A percentile compares a stretch with the other conserved stretches of the same genome.
Evolutionary conservation across 2,113 vertebrate genomes (phyloP).

Genomic region (Anas platyrhynchos): DNA sequence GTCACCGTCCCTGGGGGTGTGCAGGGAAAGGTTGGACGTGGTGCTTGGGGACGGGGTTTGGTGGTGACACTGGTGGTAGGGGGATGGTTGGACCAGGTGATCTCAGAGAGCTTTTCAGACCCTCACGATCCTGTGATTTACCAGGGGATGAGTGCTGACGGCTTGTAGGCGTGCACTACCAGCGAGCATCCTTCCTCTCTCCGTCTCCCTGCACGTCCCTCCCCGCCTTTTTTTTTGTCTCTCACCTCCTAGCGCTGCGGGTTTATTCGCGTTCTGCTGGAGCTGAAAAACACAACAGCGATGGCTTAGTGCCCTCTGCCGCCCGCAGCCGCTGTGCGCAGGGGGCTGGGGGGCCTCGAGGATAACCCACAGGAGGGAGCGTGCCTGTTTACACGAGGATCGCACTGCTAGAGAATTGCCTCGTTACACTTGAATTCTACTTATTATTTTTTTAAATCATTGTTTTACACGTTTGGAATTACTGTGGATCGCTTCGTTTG

Average conservation of each 20-base stretch:
- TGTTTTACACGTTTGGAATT: not conserved
- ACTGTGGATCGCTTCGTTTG: not conserved
- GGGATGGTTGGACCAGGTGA: no score
- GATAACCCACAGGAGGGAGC: no score
- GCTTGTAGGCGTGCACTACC: no score
- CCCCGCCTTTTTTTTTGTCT: accelerated
- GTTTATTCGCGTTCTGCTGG: not conserved
- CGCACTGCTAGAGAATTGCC: not conserved
- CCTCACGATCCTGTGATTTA: not conserved
- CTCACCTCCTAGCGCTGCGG: accelerated
- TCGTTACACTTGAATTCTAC: not conserved
- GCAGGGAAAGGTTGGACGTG: no score
- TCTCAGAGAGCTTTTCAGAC: no score
- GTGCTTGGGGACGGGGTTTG: no score
- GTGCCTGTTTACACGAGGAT: not conserved
- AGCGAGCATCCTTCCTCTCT: not conserved
- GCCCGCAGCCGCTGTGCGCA: not conserved
- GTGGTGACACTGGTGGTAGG: no score
- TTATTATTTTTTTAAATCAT: not conserved
- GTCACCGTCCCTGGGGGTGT: no score
- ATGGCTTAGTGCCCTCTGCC: conserved; percentile 12
- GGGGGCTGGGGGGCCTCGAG: accelerated
- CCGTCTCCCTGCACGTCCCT: not conserved
- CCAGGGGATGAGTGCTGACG: accelerated
- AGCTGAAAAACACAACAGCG: not conserved